phyloP scores from a whole-genome alignment of 2,797 vertebrate genomes.

The Falco rusticolus region DNA sequence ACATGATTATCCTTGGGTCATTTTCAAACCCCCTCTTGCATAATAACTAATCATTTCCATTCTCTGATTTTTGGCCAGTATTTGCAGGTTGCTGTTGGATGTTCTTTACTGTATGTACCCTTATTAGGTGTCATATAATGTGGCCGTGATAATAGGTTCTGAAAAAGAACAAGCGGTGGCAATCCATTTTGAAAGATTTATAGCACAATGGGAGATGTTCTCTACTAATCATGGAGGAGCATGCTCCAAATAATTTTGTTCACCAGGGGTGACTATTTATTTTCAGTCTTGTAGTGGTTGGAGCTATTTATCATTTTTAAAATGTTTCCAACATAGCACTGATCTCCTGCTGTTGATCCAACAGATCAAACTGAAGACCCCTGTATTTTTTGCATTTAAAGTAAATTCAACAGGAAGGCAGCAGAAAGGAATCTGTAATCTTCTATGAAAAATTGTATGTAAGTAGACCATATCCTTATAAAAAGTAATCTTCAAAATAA shows the following conservation, averaged over 20 bases:
- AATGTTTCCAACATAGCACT: slow-evolving; percentile 25
- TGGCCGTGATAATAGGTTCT: neutral
- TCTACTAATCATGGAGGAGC: slow-evolving; percentile 15
- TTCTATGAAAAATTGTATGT: neutral
- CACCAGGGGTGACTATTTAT: slow-evolving; percentile 43
- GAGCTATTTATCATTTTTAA: slow-evolving; percentile 58
- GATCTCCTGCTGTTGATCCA: slow-evolving; percentile 19
- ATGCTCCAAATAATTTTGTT: slow-evolving; percentile 57
- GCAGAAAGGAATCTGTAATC: neutral
- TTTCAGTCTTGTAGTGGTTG: slow-evolving; percentile 37
- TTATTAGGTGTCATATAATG: neutral
- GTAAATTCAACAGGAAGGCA: neutral
- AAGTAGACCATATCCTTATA: neutral
- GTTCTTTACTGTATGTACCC: neutral
- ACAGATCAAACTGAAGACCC: slow-evolving; percentile 26
- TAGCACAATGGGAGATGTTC: slow-evolving; percentile 12
- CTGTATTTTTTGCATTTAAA: slow-evolving; percentile 25
- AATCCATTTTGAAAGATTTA: slow-evolving; percentile 43
- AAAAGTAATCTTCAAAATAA: neutral
- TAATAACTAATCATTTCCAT: neutral
- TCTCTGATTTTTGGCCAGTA: neutral
- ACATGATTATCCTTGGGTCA: neutral
- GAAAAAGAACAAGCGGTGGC: neutral
- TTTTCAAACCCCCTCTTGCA: neutral
- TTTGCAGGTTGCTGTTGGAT: slow-evolving; percentile 24